A percentile compares a stretch with the other conserved stretches of the same genome.
Evolutionary conservation across 2,888 invertebrate species (phyloP).

Genomic region (Antheraea assamensis): DNA sequence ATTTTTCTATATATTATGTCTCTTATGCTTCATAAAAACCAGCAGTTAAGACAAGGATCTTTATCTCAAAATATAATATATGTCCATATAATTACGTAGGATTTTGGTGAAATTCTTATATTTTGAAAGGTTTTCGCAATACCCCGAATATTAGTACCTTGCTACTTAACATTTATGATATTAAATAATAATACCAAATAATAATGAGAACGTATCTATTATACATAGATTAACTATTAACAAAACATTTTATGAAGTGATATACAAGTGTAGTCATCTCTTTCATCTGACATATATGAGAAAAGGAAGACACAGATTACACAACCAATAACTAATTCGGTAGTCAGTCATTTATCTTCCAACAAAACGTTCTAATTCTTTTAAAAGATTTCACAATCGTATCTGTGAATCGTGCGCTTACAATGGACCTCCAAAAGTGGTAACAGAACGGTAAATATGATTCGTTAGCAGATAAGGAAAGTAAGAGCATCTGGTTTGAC

Average conservation of each 20-base stretch:
- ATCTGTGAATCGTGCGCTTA: conserved; percentile 46
- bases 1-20: too few relatives aligned
- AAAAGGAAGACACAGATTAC: conserved; percentile 30
- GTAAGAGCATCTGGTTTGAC: conserved; percentile 73
- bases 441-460: conserved; percentile 55
- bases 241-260: neutral
- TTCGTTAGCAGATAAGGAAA: conserved; percentile 69
- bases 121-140: conserved; percentile 34
- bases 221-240: conserved; percentile 31
- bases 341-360: conserved; percentile 38
- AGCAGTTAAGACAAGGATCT: too few relatives aligned
- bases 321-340: conserved; percentile 34
- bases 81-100: conserved; percentile 27
- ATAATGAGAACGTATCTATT: conserved; percentile 19
- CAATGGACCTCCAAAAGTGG: conserved; percentile 52
- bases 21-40: too few relatives aligned
- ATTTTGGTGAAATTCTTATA: conserved; percentile 33
- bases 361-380: conserved; percentile 53
- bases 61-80: neutral
- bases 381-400: conserved; percentile 51
- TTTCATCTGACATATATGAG: conserved; percentile 30
- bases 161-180: conserved; percentile 55
- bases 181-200: conserved; percentile 44
- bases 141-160: conserved; percentile 39
- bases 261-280: conserved; percentile 26